A percentile compares a stretch with the other conserved stretches of the same genome.
These are phyloP conservation scores for Chiropotes sagulatus DNA, from an alignment of 2,797 vertebrate species.

Conservation along the genomic window DNA sequence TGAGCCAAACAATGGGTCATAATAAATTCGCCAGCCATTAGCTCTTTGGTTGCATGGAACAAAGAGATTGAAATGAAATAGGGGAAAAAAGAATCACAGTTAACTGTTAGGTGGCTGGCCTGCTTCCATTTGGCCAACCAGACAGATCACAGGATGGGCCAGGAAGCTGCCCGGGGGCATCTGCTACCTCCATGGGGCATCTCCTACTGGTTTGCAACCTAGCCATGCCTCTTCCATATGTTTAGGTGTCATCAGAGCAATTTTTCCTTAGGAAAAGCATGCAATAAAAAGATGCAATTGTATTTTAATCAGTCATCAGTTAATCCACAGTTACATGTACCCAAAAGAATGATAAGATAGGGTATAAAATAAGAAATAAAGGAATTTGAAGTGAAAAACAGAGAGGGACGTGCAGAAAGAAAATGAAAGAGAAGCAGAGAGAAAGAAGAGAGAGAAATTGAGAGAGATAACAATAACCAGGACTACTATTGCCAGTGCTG, in stretches of 20 bases:
- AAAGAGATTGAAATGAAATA: constrained; percentile 73
- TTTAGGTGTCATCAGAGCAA: constrained; percentile 26
- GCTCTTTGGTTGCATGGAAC: constrained; percentile 71
- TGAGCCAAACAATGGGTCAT: constrained; percentile 74
- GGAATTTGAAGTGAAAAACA: neutral
- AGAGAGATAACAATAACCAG: neutral
- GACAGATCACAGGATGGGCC: constrained; percentile 53
- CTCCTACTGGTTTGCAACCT: constrained; percentile 41
- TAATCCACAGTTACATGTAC: neutral
- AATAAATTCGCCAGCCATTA: constrained; percentile 78
- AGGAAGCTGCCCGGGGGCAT: constrained; percentile 55
- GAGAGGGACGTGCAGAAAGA: neutral
- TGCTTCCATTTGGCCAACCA: constrained; percentile 68
- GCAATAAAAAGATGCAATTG: constrained; percentile 58
- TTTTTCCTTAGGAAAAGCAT: constrained; percentile 56
- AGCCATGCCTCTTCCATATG: constrained; percentile 64
- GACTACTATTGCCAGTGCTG: neutral
- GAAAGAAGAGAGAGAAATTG: neutral
- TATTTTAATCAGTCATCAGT: constrained; percentile 52
- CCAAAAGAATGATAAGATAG: constrained; percentile 32
- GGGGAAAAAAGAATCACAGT: constrained; percentile 28
- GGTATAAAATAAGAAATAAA: neutral
- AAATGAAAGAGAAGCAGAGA: neutral
- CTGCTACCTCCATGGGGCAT: constrained; percentile 52
- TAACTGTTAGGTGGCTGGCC: constrained; percentile 72